These are phyloP conservation scores for Cheiracanthium punctorium DNA, from an alignment of 2,888 invertebrate species.

Conservation along the genomic window DNA sequence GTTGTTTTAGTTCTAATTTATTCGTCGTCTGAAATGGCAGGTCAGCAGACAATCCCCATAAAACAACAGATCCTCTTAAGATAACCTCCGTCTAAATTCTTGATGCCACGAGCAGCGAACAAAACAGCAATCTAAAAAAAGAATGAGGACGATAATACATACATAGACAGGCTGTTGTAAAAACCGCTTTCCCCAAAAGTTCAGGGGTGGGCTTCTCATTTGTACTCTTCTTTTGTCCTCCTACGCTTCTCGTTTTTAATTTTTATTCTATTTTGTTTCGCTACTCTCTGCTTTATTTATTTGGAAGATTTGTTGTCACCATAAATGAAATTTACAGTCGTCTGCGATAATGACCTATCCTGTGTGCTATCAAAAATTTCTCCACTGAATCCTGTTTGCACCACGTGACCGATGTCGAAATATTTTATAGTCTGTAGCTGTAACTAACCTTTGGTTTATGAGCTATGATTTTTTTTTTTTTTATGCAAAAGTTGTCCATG, in stretches of 20 bases:
- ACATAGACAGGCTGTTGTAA: too few relatives aligned
- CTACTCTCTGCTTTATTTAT: not conserved
- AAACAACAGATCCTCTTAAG: not conserved
- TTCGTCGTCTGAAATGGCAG: not conserved
- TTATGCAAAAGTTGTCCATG: too few relatives aligned
- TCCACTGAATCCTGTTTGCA: too few relatives aligned
- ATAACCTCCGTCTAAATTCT: not conserved
- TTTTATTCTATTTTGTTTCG: too few relatives aligned
- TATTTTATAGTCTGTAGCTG: not conserved
- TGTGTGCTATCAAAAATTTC: not conserved
- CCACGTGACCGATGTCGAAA: not conserved
- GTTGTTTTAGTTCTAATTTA: constrained; percentile 6
- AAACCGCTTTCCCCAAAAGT: not conserved
- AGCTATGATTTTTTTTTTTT: too few relatives aligned
- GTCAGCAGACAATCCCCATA: constrained; percentile 10
- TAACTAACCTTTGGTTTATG: too few relatives aligned
- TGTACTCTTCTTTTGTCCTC: constrained; percentile 17
- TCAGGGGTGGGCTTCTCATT: not conserved
- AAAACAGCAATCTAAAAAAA: not conserved
- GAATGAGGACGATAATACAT: too few relatives aligned
- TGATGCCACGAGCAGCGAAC: not conserved
- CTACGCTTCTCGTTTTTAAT: constrained; percentile 30
- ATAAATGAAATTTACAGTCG: constrained; percentile 52
- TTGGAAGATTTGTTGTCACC: constrained; percentile 37
- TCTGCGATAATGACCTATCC: constrained; percentile 31